These are phyloP conservation scores for Trisateles emortualis DNA, from an alignment of 2,888 invertebrate species.

Conservation along the genomic window DNA sequence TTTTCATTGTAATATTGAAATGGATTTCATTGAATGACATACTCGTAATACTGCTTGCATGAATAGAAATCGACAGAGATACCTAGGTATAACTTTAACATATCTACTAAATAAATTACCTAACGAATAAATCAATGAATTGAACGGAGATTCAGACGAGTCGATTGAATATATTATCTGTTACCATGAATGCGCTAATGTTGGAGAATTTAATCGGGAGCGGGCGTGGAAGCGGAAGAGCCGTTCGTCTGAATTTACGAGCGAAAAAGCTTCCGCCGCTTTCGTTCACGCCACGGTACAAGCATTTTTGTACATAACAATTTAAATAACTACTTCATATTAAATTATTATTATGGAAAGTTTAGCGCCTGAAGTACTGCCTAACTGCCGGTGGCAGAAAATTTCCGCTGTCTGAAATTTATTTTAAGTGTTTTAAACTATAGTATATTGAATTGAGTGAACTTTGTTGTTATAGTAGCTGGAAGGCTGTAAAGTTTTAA, in stretches of 20 bases:
- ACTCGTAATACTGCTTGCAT: neutral
- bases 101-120: slow-evolving; percentile 40
- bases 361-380: neutral
- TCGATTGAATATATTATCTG: slow-evolving; percentile 68
- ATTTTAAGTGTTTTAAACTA: slow-evolving; percentile 1
- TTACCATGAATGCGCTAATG: slow-evolving; percentile 72
- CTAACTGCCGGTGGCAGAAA: neutral
- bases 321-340: slow-evolving; percentile 45
- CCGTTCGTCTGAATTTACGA: slow-evolving; percentile 69
- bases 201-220: slow-evolving; percentile 71
- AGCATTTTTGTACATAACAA: slow-evolving; percentile 55
- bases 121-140: slow-evolving; percentile 57
- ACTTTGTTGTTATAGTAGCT: neutral
- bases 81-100: slow-evolving; percentile 7
- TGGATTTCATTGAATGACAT: too few species aligned
- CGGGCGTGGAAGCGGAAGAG: slow-evolving; percentile 61
- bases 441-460: neutral
- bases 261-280: slow-evolving; percentile 70
- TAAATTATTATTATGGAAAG: slow-evolving; percentile 36
- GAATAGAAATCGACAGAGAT: neutral
- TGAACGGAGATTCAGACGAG: slow-evolving; percentile 52
- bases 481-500: too few species aligned
- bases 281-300: slow-evolving; percentile 54
- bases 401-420: slow-evolving; percentile 2
- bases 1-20: too few species aligned